phyloP scores from a whole-genome alignment of 2,113 vertebrate genomes.

The Xerus inauris region DNA sequence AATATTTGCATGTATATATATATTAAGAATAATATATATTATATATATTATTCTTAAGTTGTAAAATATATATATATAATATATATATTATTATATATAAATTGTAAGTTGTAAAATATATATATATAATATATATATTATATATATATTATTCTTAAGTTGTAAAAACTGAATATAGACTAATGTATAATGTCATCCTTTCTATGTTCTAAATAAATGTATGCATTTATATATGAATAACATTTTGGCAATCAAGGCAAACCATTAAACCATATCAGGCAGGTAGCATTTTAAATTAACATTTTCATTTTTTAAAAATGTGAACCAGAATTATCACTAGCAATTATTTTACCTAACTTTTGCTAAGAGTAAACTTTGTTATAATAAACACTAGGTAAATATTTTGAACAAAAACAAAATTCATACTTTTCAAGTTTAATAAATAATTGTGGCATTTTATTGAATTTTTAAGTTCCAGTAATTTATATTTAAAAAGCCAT shows the following conservation, averaged over 20 bases:
- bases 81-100: background rate
- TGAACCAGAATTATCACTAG: background rate
- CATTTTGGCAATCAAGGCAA: background rate
- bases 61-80: background rate
- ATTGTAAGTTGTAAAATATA: constrained; percentile 1
- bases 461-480: background rate
- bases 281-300: background rate
- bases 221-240: background rate
- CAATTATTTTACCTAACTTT: background rate
- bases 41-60: background rate
- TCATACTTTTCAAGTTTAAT: background rate
- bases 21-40: background rate
- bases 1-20: too few species aligned
- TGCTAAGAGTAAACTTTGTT: background rate
- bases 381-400: background rate
- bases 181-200: background rate
- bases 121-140: too few species aligned
- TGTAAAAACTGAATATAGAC: background rate
- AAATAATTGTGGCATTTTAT: background rate
- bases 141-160: background rate
- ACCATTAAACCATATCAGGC: background rate
- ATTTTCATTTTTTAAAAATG: background rate
- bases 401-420: background rate
- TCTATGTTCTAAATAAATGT: constrained; percentile 2
- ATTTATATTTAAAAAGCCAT: background rate